Evolutionary conservation across 2,797 vertebrate genomes (phyloP).

Genomic region (Pelodytes ibericus): DNA sequence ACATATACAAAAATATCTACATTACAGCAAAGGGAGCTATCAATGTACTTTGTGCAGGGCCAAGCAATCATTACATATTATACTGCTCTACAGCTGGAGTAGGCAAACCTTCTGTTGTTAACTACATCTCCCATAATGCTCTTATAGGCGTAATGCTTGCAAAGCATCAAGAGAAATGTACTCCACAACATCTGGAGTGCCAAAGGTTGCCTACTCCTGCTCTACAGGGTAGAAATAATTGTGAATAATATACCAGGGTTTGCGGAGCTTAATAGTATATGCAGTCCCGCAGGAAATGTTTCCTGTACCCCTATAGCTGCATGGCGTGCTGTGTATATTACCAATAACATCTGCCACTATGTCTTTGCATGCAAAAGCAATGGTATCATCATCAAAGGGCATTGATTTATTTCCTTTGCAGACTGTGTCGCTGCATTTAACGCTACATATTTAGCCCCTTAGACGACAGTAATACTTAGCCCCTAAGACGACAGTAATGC

Average conservation of each 20-base stretch:
- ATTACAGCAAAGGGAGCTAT: too few species aligned
- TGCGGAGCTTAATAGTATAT: neutral
- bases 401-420: slow-evolving; percentile 58
- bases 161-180: too few species aligned
- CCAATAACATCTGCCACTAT: slow-evolving; percentile 25
- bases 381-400: slow-evolving; percentile 51
- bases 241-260: too few species aligned
- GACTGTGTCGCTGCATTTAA: slow-evolving; percentile 65
- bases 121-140: too few species aligned
- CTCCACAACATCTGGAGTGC: too few species aligned
- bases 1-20: too few species aligned
- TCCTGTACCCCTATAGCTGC: slow-evolving; percentile 12
- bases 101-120: too few species aligned
- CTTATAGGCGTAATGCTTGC: too few species aligned
- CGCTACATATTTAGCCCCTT: slow-evolving; percentile 16
- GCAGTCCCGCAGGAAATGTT: neutral
- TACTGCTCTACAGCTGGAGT: too few species aligned
- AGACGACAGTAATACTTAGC: neutral
- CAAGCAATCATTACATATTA: neutral
- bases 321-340: slow-evolving; percentile 62
- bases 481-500: neutral
- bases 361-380: slow-evolving; percentile 64
- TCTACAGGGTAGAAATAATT: too few species aligned
- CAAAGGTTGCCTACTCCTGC: too few species aligned
- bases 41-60: neutral